A percentile compares a stretch with the other conserved stretches of the same genome.
These are phyloP conservation scores for Python bivittatus DNA, from an alignment of 2,113 vertebrate species.

Conservation along the genomic window DNA sequence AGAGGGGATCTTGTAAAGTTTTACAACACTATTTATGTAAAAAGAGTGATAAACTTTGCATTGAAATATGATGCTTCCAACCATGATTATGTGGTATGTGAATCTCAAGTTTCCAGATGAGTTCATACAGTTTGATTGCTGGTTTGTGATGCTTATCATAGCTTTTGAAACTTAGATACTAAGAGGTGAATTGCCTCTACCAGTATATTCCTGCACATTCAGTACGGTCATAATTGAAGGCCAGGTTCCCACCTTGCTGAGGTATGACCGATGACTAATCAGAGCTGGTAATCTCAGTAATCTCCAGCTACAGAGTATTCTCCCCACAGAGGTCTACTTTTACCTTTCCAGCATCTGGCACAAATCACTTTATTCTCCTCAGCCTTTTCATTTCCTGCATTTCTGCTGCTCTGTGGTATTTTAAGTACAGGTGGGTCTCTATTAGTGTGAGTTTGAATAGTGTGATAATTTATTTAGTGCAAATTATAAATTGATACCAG, in stretches of 20 bases:
- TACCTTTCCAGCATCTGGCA: neutral
- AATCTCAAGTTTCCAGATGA: conserved; percentile 3
- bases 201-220: neutral
- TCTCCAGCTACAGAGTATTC: neutral
- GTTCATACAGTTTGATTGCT: accelerated
- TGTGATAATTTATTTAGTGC: neutral
- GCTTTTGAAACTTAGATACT: neutral
- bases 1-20: conserved; percentile 96
- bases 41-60: conserved; percentile 89
- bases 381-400: neutral
- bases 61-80: conserved; percentile 81
- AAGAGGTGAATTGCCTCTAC: neutral
- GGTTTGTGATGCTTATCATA: conserved; percentile 1
- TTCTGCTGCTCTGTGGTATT: neutral
- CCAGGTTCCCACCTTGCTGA: neutral
- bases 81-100: conserved; percentile 81
- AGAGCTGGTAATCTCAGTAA: neutral
- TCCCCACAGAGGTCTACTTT: neutral
- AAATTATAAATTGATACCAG: neutral
- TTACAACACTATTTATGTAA: conserved; percentile 89
- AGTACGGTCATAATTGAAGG: neutral
- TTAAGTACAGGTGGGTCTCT: too few relatives aligned
- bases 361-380: neutral
- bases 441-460: neutral
- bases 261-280: neutral